Base-by-base conservation (phyloP, 1,140 invertebrate genomes). In the Grapholita molesta region DNA sequence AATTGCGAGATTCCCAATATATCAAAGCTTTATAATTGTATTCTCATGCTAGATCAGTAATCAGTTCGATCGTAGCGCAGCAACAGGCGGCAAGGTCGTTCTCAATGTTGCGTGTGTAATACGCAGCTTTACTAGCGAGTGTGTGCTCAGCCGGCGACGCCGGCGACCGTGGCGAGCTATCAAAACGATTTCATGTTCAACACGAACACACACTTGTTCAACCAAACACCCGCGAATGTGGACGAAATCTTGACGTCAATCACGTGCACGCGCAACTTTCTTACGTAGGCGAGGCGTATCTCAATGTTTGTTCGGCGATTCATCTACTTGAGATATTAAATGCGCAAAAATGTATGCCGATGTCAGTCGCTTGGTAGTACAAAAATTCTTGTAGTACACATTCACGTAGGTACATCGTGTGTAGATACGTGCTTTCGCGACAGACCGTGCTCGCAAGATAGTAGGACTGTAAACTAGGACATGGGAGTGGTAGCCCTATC, bases 21-120 rank as follows among this genome's bases (percentile, higher is more conserved):
- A 48, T 66, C 28, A 18, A 32, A n/a, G 24, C 24, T 66, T 55
- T n/a, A 70, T 66, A 48, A 70, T 57, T 68, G 68, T 65, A 68
- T 67, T 30, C 64, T 21, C 23, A 67, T 77, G 72, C 74, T 71
- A 70, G 66, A 65, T 61, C 15, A 24, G 64, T 42, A 64, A 65
- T 61, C 15, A 24, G 64, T 42, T 38, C 52, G 72, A 68, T 57
- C 38, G 52, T 32, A 72, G 70, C 53, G 23, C 76, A 76, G 81
- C 84, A 88, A 86, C 82, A 81, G 70, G 74, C 83, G 64, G 69
- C 85, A 89, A 90, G 86, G 88, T 89, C 86, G 85, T 72, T 78
- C 65, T 84, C 85, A 88, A 88, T 88, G 86, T 81, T 86, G 85
- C 81, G 72, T 67, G 70, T 67, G 77, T 78, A 77, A 42, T 77